phyloP scores from a whole-genome alignment of 2,888 invertebrate genomes.

The Orchesellides sinensis region DNA sequence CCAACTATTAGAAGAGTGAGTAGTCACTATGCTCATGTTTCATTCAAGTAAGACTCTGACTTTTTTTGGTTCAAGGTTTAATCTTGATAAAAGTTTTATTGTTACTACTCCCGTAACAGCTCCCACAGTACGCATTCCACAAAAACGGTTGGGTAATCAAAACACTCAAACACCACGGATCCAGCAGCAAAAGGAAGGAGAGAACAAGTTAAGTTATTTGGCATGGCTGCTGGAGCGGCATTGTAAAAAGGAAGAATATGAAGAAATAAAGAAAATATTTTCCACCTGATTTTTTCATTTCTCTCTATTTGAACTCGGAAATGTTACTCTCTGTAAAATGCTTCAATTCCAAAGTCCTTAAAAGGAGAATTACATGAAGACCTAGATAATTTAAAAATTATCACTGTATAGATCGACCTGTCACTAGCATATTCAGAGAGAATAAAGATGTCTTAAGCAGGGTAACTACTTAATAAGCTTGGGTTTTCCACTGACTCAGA shows the following conservation, averaged over 20 bases:
- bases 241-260: background rate
- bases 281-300: constrained; percentile 8
- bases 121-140: constrained; percentile 46
- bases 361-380: background rate
- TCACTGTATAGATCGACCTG: background rate
- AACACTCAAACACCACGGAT: constrained; percentile 14
- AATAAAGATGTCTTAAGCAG: no score
- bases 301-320: background rate
- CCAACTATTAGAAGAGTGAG: background rate
- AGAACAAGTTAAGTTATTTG: background rate
- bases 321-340: background rate
- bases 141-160: constrained; percentile 43
- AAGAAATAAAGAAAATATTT: background rate
- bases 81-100: constrained; percentile 53
- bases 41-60: constrained; percentile 9
- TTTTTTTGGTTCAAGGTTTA: constrained; percentile 38
- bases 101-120: constrained; percentile 40
- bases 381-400: background rate
- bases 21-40: constrained; percentile 15
- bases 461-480: no score
- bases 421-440: no score
- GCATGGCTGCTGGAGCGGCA: background rate
- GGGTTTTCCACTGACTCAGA: no score
- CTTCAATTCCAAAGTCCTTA: background rate
- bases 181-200: background rate